Evolutionary conservation across 2,797 vertebrate species (phyloP), one percentile per base, ranked within the genome.

Genomic region (Melanogrammus aeglefinus): DNA sequence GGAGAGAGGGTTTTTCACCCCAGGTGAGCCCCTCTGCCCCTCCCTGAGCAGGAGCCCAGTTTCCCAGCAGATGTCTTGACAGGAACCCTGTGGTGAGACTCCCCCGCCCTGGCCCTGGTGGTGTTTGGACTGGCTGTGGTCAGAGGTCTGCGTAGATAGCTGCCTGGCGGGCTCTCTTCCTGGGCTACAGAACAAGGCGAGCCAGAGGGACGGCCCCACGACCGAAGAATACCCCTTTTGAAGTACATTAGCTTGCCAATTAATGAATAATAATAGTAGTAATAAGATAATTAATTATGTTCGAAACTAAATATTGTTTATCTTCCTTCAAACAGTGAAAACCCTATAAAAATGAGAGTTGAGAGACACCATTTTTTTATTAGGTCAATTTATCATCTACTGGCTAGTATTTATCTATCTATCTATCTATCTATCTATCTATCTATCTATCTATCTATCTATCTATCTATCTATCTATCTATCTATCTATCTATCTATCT

Each of bases 31-130:
- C 21, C 21, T 4, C 75, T 21, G 36, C 14, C 31, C 14, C 16
- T 36, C 71, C 31, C 16, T 35, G 33, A 38, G 14, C 18, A 69
- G 24, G 6, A n/a, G 63, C n/a, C 29, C n/a, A 70, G 27, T 70
- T 70, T 27, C 66, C 27, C 2, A 73, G 72, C 35, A 36, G 36
- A 73, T 73, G 72, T 24, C 72, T 36, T 39, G 72, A 39, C 16
- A 75, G 31, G 51, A 44, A 14, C 7, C 47, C 31, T 57, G 75
- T 36, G 75, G 75, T 6, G 57, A 31, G 75, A 63, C 51, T 75
- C 35, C 21, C 18, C 51, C 51, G 6, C n/a, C 51, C 57, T 38
- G 18, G 38, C 33, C 57, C 75, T 38, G 35, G 21, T 29, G 75
- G 13, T 69, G 57, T 21, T 38, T 36, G 33, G 36, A 63, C 21